phyloP scores from a whole-genome alignment of 2,888 invertebrate genomes.

The Emmelina monodactyla region DNA sequence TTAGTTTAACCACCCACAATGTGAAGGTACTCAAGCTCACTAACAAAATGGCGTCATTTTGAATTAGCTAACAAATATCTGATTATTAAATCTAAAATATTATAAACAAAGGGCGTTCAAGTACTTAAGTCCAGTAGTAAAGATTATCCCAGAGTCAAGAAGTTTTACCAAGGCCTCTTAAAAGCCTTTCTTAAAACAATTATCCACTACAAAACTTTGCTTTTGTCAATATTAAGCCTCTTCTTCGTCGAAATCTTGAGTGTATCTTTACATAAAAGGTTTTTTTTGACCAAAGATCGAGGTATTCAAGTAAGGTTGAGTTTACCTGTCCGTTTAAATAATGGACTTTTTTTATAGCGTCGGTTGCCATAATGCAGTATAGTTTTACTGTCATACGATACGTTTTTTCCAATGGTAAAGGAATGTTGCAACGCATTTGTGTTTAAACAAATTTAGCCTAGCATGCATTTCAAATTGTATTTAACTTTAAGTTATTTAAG shows the following conservation, averaged over 20 bases:
- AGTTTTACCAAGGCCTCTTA: neutral
- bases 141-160: neutral
- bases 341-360: constrained; percentile 30
- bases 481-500: too few relatives aligned
- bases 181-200: neutral
- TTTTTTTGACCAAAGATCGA: constrained; percentile 20
- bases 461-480: too few relatives aligned
- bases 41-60: neutral
- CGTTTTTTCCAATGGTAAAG: constrained; percentile 22
- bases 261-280: neutral
- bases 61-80: too few relatives aligned
- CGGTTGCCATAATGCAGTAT: constrained; percentile 18
- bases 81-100: too few relatives aligned
- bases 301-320: constrained; percentile 33
- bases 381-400: constrained; percentile 34
- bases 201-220: neutral
- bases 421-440: neutral
- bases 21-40: neutral
- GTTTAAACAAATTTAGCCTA: too few relatives aligned
- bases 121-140: neutral
- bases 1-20: neutral
- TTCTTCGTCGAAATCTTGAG: neutral
- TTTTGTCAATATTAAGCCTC: neutral
- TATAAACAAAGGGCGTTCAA: too few relatives aligned
- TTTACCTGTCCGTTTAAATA: constrained; percentile 48